Base-by-base conservation (phyloP, 2,113 vertebrate species). In the Todiramphus chloris region DNA sequence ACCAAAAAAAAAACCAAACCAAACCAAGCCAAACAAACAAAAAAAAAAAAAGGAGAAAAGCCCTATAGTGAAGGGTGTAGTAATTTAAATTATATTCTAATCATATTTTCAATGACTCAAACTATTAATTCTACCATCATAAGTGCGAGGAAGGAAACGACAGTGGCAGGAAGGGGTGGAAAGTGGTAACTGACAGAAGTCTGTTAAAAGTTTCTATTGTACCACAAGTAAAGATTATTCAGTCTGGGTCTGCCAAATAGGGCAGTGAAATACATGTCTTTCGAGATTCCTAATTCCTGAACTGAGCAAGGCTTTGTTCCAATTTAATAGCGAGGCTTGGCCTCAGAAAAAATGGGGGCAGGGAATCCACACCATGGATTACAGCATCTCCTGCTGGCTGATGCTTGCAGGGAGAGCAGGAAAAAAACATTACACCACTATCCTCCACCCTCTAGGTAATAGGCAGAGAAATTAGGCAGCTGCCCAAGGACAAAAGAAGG, bases 301-400 rank as follows among this genome's bases (percentile, higher is more conserved):
- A 95, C 82, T 69, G 89, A 89, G 87, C 56, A 67, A 79, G 90
- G 83, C 93, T 91, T 96, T 94, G 73, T 97, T 96, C 48, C 80
- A 58, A 69, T 93, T 87, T 27, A 35, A 79, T 30, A 88, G 16
- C 28, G 30, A 56, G 81, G 41, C 48, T 73, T 76, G 87, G 63
- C 81, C 80, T 95, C 89, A 80, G 30, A 77, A 81, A 97, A 95
- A 88, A 95, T 14, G 86, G 92, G 93, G 94, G 74, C 41, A 83
- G 83, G 89, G 92, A 96, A 96, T 92, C 53, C 94, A 96, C 90
- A 82, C 70, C 84, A 88, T 33, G 92, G 87, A 92, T 96, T 91
- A 92, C 30, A 97, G 97, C 95, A 95, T 96, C 96, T 96, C 64
- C 92, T 96, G 92, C 89, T 78, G 95, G 95, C 69, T 96, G 96